A percentile compares a stretch with the other conserved stretches of the same genome.
Conservation (phyloP, 1,140 invertebrate species). For the Drosophila erecta region DNA sequence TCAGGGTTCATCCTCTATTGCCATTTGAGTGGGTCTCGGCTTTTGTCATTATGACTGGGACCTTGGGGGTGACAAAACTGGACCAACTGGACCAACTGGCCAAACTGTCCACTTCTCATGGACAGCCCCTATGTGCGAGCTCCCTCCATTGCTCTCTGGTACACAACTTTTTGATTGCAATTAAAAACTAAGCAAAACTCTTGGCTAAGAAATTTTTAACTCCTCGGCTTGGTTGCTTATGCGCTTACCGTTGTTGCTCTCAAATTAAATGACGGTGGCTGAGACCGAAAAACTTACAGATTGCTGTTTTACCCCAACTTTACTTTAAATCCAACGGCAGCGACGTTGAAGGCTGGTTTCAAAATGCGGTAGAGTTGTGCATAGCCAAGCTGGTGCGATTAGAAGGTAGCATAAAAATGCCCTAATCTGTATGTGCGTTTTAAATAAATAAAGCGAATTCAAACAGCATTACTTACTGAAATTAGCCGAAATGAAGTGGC, state of each 20-base stretch:
- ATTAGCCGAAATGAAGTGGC: too few species aligned
- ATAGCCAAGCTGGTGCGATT: background rate
- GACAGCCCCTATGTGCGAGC: conserved; percentile 16
- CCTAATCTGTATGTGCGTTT: too few species aligned
- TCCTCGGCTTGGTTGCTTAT: conserved; percentile 17
- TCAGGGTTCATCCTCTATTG: background rate
- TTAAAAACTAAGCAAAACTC: conserved; percentile 77
- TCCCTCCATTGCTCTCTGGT: conserved; percentile 9
- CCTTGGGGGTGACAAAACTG: conserved; percentile 52
- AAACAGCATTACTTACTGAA: too few species aligned
- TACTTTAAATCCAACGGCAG: conserved; percentile 4
- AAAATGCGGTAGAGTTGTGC: background rate
- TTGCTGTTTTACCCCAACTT: conserved; percentile 3
- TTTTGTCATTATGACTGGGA: conserved; percentile 73
- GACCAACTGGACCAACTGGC: conserved; percentile 45
- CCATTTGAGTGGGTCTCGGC: conserved; percentile 18
- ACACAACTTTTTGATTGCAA: conserved; percentile 80
- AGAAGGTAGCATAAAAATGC: background rate
- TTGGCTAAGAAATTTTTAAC: conserved; percentile 45
- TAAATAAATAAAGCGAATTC: too few species aligned
- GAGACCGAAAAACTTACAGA: conserved; percentile 14
- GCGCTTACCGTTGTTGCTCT: conserved; percentile 13
- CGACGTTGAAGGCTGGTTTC: background rate
- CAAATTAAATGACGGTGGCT: conserved; percentile 31
- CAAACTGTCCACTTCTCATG: conserved; percentile 19